Evolutionary conservation across 2,888 invertebrate genomes (phyloP).

Genomic region (Xestia ashworthii): DNA sequence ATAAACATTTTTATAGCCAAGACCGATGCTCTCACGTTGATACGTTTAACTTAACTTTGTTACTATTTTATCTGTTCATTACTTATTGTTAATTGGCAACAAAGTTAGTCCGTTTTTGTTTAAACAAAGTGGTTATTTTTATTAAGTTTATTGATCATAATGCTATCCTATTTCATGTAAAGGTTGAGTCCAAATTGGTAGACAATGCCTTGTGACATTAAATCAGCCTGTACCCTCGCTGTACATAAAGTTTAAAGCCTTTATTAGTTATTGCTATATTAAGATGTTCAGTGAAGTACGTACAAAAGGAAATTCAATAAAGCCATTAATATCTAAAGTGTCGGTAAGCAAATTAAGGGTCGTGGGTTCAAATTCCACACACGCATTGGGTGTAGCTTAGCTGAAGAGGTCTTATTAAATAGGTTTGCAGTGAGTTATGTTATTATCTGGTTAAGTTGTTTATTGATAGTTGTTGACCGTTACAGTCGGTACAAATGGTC

Average conservation of each 20-base stretch:
- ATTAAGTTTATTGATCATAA: background rate
- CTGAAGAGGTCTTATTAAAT: background rate
- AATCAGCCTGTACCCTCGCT: background rate
- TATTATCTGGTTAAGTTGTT: background rate
- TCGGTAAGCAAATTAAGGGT: conserved; percentile 30
- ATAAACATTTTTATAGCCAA: conserved; percentile 35
- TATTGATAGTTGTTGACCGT: background rate
- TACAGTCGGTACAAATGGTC: background rate
- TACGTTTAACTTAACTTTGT: conserved; percentile 16
- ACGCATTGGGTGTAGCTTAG: background rate
- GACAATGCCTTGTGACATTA: background rate
- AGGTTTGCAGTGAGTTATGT: conserved; percentile 4
- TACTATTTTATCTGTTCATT: conserved; percentile 27
- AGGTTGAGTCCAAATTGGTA: background rate
- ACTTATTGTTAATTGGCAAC: conserved; percentile 19
- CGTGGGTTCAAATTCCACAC: conserved; percentile 38
- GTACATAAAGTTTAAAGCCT: background rate
- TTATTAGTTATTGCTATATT: conserved; percentile 8
- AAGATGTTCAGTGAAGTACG: background rate
- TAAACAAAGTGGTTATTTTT: background rate
- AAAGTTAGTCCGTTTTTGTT: background rate
- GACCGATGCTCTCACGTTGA: conserved; percentile 49
- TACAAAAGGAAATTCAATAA: conserved; percentile 15
- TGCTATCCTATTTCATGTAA: background rate
- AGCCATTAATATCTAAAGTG: conserved; percentile 18